Base-by-base conservation (phyloP, 1,140 invertebrate genomes). In the Berghia stephanieae region DNA sequence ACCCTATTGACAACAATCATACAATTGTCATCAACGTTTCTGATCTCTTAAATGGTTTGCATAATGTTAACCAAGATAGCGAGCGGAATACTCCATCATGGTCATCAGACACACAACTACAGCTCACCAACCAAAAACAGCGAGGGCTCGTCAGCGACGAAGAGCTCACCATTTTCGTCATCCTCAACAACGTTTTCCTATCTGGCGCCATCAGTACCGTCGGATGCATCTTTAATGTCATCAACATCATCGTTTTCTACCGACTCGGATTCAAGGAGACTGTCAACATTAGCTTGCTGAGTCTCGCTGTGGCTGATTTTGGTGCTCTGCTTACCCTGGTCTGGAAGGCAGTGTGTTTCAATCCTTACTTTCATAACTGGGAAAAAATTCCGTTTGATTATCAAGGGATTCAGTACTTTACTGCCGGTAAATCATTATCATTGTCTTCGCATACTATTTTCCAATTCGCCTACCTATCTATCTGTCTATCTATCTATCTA, bases 341-440 rank as follows among this genome's bases (percentile, higher is more conserved):
- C 13, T 74, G 71, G 71, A 57, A 44, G 55, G 34, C 31, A n/a
- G 34, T 74, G 6, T 74, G 71, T 24, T 74, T 74, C 52, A 74
- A 74, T 24, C 71, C 71, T 1, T 24, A 44, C 3, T 74, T 74
- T 24, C 49, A 43, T 2, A 44, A 74, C 34, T 57, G 49, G 1
- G 31, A 10, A n/a, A n/a, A n/a, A 3, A 74, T 74, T 24, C 4
- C 16, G 2, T 74, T 74, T 40, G 71, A 74, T 4, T 74, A 49
- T 4, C 16, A 40, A 3, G 49, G 60, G 16, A 43, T 74, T 2
- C 71, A 74, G 38, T 74, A 74, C 27, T 31, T 74, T 3, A 57
- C 71, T n/a, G 67, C 67, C 40, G 46, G 67, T 71, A 40, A 52
- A 31, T 27, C n/a, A 16, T 27, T 46, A 24, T 44, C 18, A 13